Base-by-base conservation (phyloP, 1,140 invertebrate genomes). In the Lanistes nyassanus region DNA sequence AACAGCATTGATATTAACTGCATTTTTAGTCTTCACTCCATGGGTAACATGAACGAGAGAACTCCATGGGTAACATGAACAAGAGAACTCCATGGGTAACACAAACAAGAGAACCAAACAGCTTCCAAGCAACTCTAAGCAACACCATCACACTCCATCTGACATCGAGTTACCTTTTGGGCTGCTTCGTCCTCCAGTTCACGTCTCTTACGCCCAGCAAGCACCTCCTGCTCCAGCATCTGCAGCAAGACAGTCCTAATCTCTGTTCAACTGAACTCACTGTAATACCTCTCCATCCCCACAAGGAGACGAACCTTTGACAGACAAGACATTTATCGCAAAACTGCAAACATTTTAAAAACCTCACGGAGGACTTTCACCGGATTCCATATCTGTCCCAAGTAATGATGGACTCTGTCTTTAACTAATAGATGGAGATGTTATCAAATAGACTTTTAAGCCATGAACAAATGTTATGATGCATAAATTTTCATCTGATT, bases 161-260 rank as follows among this genome's bases (percentile, higher is more conserved):
- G 42, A 13, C 19, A 16, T 47, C 19, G 1, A 6, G 9, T 60
- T 76, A 86, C 86, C 82, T 85, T 82, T 51, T 84, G 36, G 21
- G 83, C 79, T 23, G 79, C 81, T 55, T 83, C 76, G 13, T 77
- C 79, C 37, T 87, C 86, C 47, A 83, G 60, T 69, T 86, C 76
- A 60, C 82, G 82, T 60, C 81, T 76, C 56, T 83, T 85, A 64
- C 80, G 81, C 13, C 83, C 81, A 16, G 81, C 85, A n/a, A 85
- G 29, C 4, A 87, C 81, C 65, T 87, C 82, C 60, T 86, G 81
- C 75, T 88, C 85, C 55, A 88, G 75, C 72, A 84, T 79, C 85
- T 88, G 69, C 16, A 66, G 5, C 65, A n/a, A n/a, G n/a, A 60
- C 34, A 71, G 13, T 19, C 11, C 19, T 16, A 66, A 31, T 58